These are phyloP conservation scores for Felis catus DNA, from an alignment of 2,113 vertebrate genomes.

Conservation along the genomic window F.catus_Fca126_mat1.0 CM031414.1:125912001-125912500, in stretches of 20 bases:
- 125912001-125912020: background rate
- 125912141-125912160: background rate
- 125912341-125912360: background rate
- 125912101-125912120: background rate
- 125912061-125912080: background rate
- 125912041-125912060: background rate
- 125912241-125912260: background rate
- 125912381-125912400: background rate
- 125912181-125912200: background rate
- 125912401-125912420: background rate
- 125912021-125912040: background rate
- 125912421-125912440: background rate
- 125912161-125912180: background rate
- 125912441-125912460: background rate
- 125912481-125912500: background rate
- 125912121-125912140: background rate
- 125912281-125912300: background rate
- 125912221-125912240: too few species aligned
- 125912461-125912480: background rate
- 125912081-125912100: background rate
- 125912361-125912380: background rate
- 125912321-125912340: background rate
- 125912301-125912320: background rate
- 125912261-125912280: fast-evolving
- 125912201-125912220: background rate